Conservation (phyloP, 2,797 vertebrate genomes). For the Micropoecilia bifurca region DNA sequence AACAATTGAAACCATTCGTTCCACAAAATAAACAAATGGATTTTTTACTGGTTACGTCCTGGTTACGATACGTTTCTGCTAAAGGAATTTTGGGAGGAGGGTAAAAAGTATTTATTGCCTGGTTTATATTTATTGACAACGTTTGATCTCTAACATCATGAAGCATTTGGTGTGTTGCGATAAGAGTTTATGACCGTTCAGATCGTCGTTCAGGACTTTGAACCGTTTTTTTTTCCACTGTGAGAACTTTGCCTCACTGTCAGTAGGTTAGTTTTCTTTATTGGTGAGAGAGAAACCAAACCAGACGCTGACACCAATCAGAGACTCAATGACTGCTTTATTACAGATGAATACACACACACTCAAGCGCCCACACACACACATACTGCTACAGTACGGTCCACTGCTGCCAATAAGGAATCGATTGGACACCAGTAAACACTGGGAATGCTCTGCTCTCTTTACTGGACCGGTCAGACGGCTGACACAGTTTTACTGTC, state of each 20-base stretch:
- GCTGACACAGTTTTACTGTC: slow-evolving; percentile 50
- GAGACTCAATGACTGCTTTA: slow-evolving; percentile 47
- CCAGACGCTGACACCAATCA: slow-evolving; percentile 48
- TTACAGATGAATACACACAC: slow-evolving; percentile 23
- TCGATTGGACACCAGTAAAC: slow-evolving; percentile 54
- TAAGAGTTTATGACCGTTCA: background rate
- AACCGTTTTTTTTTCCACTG: slow-evolving; percentile 29
- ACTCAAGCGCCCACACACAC: slow-evolving; percentile 23
- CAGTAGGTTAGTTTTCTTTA: slow-evolving; percentile 8
- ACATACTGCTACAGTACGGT: slow-evolving; percentile 29
- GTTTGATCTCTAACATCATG: slow-evolving; percentile 8
- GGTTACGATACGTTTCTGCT: background rate
- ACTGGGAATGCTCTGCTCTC: slow-evolving; percentile 31
- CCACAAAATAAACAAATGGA: background rate
- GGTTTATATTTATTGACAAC: background rate
- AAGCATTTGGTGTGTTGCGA: background rate
- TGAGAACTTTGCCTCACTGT: slow-evolving; percentile 40
- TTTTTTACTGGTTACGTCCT: background rate
- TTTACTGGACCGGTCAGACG: slow-evolving; percentile 40
- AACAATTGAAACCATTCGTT: background rate
- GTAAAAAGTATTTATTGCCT: background rate
- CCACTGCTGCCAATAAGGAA: slow-evolving; percentile 70
- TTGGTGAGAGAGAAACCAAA: slow-evolving; percentile 8
- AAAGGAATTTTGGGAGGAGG: background rate
- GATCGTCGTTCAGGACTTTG: slow-evolving; percentile 37